Percentiles rank a stretch among this genome's conserved stretches.
These are phyloP conservation scores for Lacerta agilis DNA, from an alignment of 2,797 vertebrate species.

Conservation along the genomic window DNA sequence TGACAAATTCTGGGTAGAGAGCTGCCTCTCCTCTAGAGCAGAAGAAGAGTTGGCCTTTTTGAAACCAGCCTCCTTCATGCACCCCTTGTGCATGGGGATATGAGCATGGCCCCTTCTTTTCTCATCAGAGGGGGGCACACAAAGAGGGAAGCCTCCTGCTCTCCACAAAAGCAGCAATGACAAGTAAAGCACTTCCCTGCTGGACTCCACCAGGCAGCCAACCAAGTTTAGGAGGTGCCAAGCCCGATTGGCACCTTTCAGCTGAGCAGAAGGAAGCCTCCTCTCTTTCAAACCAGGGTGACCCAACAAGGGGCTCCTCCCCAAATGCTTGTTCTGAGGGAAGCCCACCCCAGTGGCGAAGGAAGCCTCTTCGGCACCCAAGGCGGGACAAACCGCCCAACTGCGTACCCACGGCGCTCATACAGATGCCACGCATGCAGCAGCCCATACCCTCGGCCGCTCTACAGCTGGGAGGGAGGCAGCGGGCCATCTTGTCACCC, in stretches of 20 bases:
- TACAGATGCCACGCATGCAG: no score
- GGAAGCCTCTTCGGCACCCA: no score
- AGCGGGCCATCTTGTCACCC: no score
- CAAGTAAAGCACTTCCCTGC: no score
- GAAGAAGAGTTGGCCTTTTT: not conserved
- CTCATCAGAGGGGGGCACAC: not conserved
- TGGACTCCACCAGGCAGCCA: not conserved
- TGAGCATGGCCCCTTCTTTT: not conserved
- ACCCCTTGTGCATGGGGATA: not conserved
- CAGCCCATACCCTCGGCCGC: no score
- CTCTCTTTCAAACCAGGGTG: not conserved
- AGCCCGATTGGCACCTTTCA: not conserved
- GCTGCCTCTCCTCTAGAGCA: not conserved
- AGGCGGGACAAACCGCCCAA: no score
- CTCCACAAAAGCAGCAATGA: not conserved
- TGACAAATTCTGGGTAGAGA: not conserved
- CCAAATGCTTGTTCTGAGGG: not conserved
- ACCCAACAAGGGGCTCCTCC: not conserved
- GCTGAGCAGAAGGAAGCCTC: not conserved
- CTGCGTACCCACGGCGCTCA: no score
- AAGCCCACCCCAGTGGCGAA: not conserved
- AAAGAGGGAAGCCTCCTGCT: not conserved
- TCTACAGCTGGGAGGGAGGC: no score
- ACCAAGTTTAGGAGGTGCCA: not conserved
- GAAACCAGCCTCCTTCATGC: not conserved